These are phyloP conservation scores for Heterodera schachtii DNA, from an alignment of 1,140 invertebrate genomes.

Conservation along the genomic window DNA sequence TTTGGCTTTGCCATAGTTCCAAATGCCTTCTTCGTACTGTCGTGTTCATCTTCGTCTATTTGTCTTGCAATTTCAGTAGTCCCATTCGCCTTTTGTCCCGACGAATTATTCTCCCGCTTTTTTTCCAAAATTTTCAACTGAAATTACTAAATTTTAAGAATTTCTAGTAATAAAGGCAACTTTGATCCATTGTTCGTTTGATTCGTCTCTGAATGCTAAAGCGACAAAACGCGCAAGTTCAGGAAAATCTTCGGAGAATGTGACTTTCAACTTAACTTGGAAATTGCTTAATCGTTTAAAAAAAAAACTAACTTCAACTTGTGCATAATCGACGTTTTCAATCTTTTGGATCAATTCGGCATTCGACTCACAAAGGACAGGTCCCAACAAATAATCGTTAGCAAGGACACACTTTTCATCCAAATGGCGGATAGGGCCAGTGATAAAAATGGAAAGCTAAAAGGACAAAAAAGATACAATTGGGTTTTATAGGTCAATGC, in stretches of 20 bases:
- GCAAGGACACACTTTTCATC: not conserved
- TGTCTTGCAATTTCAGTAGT: too few relatives aligned
- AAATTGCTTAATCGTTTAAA: not conserved
- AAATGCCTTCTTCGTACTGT: too few relatives aligned
- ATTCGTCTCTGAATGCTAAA: not conserved
- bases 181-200: not conserved
- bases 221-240: not conserved
- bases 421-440: slow-evolving; percentile 5
- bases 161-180: not conserved
- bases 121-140: not conserved
- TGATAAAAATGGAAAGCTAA: not conserved
- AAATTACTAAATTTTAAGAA: not conserved
- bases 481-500: too few relatives aligned
- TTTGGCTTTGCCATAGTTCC: too few relatives aligned
- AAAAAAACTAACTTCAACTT: slow-evolving; percentile 4
- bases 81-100: too few relatives aligned
- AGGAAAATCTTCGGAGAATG: not conserved
- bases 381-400: slow-evolving; percentile 11
- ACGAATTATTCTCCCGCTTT: too few relatives aligned
- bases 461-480: not conserved
- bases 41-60: too few relatives aligned
- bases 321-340: not conserved
- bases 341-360: slow-evolving; percentile 3
- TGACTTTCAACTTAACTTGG: not conserved
- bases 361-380: slow-evolving; percentile 7